Conservation (phyloP, 2,888 invertebrate species). For the Lasioglossum malachurum region DNA sequence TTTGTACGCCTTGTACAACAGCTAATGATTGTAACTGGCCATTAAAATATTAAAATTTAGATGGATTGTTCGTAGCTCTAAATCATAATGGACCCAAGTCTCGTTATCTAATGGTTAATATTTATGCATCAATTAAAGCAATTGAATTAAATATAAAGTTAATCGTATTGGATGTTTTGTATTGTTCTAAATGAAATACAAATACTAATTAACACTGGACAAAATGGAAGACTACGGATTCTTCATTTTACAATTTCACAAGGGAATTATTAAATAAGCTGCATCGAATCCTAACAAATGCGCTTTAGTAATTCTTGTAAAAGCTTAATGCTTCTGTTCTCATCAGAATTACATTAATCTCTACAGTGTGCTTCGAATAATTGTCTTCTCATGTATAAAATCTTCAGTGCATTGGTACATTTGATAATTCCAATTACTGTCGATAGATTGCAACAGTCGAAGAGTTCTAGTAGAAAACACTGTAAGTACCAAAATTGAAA, state of each 20-base stretch:
- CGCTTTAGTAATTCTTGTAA: neutral
- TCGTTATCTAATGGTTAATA: too few species aligned
- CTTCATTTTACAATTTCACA: neutral
- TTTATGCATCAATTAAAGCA: too few species aligned
- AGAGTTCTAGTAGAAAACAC: neutral
- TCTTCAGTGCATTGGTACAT: neutral
- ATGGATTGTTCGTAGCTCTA: too few species aligned
- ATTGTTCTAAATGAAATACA: neutral
- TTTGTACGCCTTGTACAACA: too few species aligned
- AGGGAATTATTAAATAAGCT: neutral
- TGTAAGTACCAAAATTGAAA: neutral
- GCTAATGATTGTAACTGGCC: too few species aligned
- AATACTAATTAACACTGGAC: neutral
- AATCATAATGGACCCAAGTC: too few species aligned
- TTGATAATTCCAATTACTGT: constrained; percentile 5
- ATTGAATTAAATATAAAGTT: neutral
- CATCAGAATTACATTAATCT: neutral
- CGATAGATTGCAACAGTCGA: neutral
- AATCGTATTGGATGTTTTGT: neutral
- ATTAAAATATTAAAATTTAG: too few species aligned
- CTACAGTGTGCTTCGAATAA: neutral
- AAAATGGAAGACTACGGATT: neutral
- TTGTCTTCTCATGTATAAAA: neutral
- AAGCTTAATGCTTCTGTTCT: neutral
- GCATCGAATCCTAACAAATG: neutral